Base-by-base conservation (phyloP, 2,113 vertebrate genomes). In the Pomatostomus ruficeps region DNA sequence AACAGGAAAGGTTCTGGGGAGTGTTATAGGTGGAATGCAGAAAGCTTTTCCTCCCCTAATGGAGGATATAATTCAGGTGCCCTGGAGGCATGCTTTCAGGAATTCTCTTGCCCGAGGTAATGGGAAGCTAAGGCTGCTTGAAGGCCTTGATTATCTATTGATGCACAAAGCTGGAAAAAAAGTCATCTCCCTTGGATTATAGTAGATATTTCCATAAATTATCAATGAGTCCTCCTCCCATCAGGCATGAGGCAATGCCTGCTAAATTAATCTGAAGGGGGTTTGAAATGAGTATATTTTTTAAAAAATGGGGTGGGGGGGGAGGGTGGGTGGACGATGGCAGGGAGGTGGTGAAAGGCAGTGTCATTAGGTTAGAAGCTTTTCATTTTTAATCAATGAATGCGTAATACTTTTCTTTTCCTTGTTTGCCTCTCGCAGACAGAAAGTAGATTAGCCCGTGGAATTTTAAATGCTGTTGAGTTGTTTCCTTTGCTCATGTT, bases 21-120 rank as follows among this genome's bases (percentile, higher is more conserved):
- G 98, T 98, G 98, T 99, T 99, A 98, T 98, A 98, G 98, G 98
- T 98, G 98, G 98, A 99, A 98, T 98, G 98, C 97, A 98, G 98
- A 98, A 98, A 98, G 98, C 97, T 98, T 98, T 98, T 98, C 98
- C 98, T 98, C 98, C 98, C 98, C 99, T 99, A 99, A 99, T 99
- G 99, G 99, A 98, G 99, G 99, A 97, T 99, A 99, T 99, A 99
- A 99, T 99, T 99, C 99, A 99, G 99, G 98, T 99, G 99, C 99
- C 99, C 99, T 98, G 97, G 98, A 99, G 99, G 99, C 99, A 99
- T 98, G 98, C 99, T 99, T 99, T 99, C 98, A 99, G 99, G 98
- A 99, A 99, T 99, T 99, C 98, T 99, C 99, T 99, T 98, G 99
- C 99, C 99, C 74, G 98, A 99, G 99, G 99, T 99, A 99, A 99